Evolutionary conservation across 2,888 invertebrate genomes (phyloP), one percentile per base, ranked within the genome.

Genomic region (Pollenia griseotomentosa): DNA sequence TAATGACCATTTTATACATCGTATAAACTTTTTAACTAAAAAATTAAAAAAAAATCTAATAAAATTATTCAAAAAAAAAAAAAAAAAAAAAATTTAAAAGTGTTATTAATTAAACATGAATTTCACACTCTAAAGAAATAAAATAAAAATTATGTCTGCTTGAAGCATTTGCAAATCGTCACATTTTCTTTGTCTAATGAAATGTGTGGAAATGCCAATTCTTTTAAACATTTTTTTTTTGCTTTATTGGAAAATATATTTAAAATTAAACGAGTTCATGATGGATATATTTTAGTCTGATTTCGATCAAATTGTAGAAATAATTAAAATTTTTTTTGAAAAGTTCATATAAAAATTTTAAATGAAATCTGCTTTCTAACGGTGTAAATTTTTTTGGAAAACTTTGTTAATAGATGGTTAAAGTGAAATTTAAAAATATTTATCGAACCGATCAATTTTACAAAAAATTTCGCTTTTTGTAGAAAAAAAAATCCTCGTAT

Each of bases 151-250:
- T 40, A 14, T 65, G 33, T 44, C 40, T 63, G 6, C 4, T 46
- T 59, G 19, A 53, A 14, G 55, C 46, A 48, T 83, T 74, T 71
- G 86, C 80, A 78, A 86, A 68, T 87, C 87, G 48, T 78, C 78
- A 65, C 70, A 63, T 71, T 79, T 70, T 66, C 40, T 84, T 55
- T 63, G 11, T 12, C 12, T 44, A 61, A 5, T 40, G 10, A 53
- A 23, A 73, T 53, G 61, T 61, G 57, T 51, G 23, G 51, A 81
- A n/a, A 48, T 61, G 2, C 23, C 2, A 2, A 19, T 61, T 40
- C 8, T 33, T 14, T n/a, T 42, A 4, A 66, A 33, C 23, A 82
- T 74, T 59, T 57, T 74, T 59, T 57, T 57, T 71, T 16, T 65
- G 40, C 14, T 71, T 71, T 80, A 9, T 63, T 51, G 70, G 2